These are phyloP conservation scores for Troglohyphantes excavatus DNA, from an alignment of 2,888 invertebrate genomes.

Conservation along the genomic window DNA sequence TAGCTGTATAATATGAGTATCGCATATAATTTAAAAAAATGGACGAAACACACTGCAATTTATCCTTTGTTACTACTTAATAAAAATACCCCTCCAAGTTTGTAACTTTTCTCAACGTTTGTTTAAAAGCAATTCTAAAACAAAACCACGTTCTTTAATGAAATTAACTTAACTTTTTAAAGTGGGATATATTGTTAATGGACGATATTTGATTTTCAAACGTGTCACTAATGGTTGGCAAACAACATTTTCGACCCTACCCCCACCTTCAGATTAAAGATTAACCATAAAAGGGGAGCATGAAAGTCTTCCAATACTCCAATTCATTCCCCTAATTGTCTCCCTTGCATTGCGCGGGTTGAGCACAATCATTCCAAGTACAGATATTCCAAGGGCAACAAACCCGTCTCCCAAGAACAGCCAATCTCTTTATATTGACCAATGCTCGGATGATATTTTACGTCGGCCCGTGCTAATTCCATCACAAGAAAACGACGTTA, in stretches of 20 bases:
- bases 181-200: no score
- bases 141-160: no score
- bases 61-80: no score
- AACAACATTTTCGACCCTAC: neutral
- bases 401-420: neutral
- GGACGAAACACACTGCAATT: no score
- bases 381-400: conserved; percentile 22
- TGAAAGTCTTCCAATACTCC: neutral
- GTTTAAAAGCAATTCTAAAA: no score
- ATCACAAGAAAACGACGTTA: conserved; percentile 48
- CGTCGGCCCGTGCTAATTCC: conserved; percentile 40
- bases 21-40: no score
- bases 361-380: conserved; percentile 18
- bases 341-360: neutral
- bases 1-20: no score
- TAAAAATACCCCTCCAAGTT: no score
- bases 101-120: no score
- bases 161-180: no score
- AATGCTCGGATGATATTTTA: conserved; percentile 26
- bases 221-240: no score
- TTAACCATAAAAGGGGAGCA: neutral
- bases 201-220: no score
- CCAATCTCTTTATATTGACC: conserved; percentile 13
- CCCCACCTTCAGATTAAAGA: neutral
- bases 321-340: neutral